phyloP scores from a whole-genome alignment of 2,113 vertebrate species.

The Nesogale talazaci region DNA sequence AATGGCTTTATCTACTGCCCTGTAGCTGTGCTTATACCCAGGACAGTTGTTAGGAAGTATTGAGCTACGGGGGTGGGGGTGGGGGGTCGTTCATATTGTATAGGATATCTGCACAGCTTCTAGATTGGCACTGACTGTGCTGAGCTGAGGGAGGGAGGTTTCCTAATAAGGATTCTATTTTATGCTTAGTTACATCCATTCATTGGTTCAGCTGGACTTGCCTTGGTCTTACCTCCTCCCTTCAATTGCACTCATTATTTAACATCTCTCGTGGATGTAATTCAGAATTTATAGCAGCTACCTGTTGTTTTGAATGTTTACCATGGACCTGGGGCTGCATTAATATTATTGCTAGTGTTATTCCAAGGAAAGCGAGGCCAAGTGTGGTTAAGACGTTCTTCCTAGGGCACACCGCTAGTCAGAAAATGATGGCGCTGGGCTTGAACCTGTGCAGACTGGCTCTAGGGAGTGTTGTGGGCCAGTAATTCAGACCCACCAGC shows the following conservation, averaged over 20 bases:
- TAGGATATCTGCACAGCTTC: background rate
- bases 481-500: no score
- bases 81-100: background rate
- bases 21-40: background rate
- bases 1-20: background rate
- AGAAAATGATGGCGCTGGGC: background rate
- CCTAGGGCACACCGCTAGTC: background rate
- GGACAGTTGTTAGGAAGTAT: constrained; percentile 11
- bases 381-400: background rate
- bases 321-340: background rate
- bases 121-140: background rate
- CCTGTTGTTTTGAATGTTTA: background rate
- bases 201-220: background rate
- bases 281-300: background rate
- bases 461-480: no score
- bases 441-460: background rate
- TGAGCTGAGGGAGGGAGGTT: background rate
- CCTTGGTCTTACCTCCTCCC: background rate
- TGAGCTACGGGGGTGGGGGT: background rate
- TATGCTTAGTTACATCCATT: background rate
- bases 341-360: background rate
- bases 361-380: background rate
- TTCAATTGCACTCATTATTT: background rate
- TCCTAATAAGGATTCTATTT: background rate
- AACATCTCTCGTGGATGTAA: background rate